Evolutionary conservation across 2,113 vertebrate genomes (phyloP), one percentile per base, ranked within the genome.

Genomic region (Sorex araneus): DNA sequence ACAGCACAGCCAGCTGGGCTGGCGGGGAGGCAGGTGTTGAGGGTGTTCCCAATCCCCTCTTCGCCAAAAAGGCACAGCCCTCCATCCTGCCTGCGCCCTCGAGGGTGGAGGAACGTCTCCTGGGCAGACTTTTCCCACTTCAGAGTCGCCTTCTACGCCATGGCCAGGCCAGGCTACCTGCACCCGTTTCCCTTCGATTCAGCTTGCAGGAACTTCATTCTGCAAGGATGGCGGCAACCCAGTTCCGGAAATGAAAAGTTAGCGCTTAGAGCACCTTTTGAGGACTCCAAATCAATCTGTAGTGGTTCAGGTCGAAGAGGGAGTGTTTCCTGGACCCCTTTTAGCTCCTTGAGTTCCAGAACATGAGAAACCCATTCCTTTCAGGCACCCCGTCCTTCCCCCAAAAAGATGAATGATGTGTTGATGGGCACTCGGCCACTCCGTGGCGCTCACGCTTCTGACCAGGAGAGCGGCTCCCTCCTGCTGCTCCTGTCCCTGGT

Each of bases 321-420:
- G 0, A 1, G 2, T 21, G 10, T 36, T 28, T 19, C 1, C 18
- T 60, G 57, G 16, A 60, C 18, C 21, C 0, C 2, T 12, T 8
- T 18, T 23, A 60, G 18, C 21, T 60, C 19, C 57, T 60, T 23
- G 21, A 4, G 23, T 16, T 60, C 57, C 57, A 23, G 57, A 16
- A 60, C 57, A 60, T 21, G 18, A 6, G 18, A 4, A 60, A 60
- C 54, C 21, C 19, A 6, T 21, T 60, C 21, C 4, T 60, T 60
- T 23, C 21, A 21, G 57, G 5, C 54, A 60, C 2, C 21, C 21
- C 57, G n/a, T n/a, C 57, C 57, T 21, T 6, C 57, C 57, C 57
- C 54, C 54, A 16, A 60, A 23, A 8, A 60, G 18, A 60, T 60
- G 57, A 60, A 60, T 4, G 57, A 23, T 16, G 21, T 60, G 47